Conservation (phyloP, 35 echinoderm and acorn worm genomes). For the Holothuria glaberrima region DNA sequence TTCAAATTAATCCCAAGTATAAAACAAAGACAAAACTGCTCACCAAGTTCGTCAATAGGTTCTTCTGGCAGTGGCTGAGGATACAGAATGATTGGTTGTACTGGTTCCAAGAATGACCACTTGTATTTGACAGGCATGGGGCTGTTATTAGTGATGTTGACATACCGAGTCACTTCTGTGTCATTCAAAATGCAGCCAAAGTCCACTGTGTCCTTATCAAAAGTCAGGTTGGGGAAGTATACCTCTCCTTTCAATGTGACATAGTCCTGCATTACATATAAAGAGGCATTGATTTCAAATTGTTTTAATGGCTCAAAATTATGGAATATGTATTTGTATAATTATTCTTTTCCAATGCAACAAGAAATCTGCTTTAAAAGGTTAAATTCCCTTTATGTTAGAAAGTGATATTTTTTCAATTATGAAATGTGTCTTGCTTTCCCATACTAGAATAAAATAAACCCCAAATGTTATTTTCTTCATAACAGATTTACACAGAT, state of each 20-base stretch:
- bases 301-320: too few relatives aligned
- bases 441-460: too few relatives aligned
- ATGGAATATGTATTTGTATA: too few relatives aligned
- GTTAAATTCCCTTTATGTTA: too few relatives aligned
- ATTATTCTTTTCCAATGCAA: too few relatives aligned
- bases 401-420: too few relatives aligned
- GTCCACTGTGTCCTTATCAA: constrained; percentile 90
- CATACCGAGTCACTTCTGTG: constrained; percentile 96
- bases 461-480: too few relatives aligned
- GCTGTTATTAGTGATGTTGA: constrained; percentile 96
- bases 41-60: constrained; percentile 43
- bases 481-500: too few relatives aligned
- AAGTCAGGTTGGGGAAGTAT: constrained; percentile 97
- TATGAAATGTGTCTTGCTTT: too few relatives aligned
- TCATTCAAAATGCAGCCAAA: constrained; percentile 99
- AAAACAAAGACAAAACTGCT: background rate
- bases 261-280: constrained; percentile 77
- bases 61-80: constrained; percentile 63
- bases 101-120: constrained; percentile 96
- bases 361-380: too few relatives aligned
- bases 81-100: constrained; percentile 84
- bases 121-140: constrained; percentile 95
- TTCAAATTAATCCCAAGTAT: too few relatives aligned
- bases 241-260: constrained; percentile 91
- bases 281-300: background rate